Evolutionary conservation across 2,797 vertebrate genomes (phyloP).

Genomic region (Myiothlypis coronata): DNA sequence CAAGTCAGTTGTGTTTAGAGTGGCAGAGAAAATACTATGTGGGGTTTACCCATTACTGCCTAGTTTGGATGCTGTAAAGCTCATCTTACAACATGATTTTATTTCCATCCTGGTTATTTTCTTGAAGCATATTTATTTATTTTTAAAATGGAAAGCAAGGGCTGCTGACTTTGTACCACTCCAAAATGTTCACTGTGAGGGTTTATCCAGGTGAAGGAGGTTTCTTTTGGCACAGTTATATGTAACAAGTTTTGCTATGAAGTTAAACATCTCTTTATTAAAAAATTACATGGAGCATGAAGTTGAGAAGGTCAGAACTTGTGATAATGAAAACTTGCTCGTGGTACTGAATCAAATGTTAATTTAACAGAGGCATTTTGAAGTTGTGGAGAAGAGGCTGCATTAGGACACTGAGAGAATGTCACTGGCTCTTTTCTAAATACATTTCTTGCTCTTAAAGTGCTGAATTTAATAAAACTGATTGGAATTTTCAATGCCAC

Average conservation of each 20-base stretch:
- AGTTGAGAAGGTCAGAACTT: background rate
- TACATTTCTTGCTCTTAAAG: background rate
- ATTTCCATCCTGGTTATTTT: background rate
- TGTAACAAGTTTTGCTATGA: background rate
- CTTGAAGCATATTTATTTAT: background rate
- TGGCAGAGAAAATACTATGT: background rate
- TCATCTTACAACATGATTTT: background rate
- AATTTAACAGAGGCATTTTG: background rate
- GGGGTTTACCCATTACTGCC: background rate
- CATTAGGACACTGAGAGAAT: background rate
- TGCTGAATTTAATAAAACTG: background rate
- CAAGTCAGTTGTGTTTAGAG: background rate
- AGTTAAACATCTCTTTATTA: background rate
- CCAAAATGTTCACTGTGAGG: background rate
- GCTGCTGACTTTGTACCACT: background rate
- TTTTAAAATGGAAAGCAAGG: background rate
- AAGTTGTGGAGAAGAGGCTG: background rate
- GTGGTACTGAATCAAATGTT: background rate
- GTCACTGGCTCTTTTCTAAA: background rate
- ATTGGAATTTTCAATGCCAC: background rate
- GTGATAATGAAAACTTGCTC: background rate
- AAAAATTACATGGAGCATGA: background rate
- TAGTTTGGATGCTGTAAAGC: background rate
- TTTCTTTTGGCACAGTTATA: background rate
- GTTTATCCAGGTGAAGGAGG: background rate